Evolutionary conservation across 2,113 vertebrate genomes (phyloP).

Genomic region (Leptobrachium ailaonicum): DNA sequence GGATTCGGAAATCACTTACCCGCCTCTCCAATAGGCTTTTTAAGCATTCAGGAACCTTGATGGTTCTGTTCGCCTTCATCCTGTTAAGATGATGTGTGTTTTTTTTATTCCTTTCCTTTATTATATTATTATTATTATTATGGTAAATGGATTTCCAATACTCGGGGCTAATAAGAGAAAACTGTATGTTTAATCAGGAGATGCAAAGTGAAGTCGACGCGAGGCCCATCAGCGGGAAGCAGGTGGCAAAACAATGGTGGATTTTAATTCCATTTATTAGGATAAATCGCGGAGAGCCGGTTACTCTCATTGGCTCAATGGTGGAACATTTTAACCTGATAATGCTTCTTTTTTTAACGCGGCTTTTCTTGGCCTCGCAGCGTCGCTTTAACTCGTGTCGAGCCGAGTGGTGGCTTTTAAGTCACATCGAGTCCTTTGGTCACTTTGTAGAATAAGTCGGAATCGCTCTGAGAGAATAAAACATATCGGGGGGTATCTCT

Average conservation of each 20-base stretch:
- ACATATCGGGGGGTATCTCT: too few species aligned
- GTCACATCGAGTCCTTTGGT: too few species aligned
- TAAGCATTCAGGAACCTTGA: background rate
- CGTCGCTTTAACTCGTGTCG: constrained; percentile 59
- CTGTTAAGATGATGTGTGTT: constrained; percentile 19
- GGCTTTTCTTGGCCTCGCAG: constrained; percentile 62
- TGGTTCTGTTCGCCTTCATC: constrained; percentile 29
- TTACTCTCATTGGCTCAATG: constrained; percentile 75
- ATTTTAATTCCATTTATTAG: constrained; percentile 75
- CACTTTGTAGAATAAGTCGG: too few species aligned
- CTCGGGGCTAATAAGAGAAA: constrained; percentile 54
- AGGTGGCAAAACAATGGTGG: constrained; percentile 78
- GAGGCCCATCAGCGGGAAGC: constrained; percentile 76
- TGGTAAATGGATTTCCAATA: constrained; percentile 56
- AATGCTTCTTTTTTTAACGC: constrained; percentile 72
- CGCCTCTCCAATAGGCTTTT: constrained; percentile 11
- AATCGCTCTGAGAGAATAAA: too few species aligned
- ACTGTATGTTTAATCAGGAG: constrained; percentile 73
- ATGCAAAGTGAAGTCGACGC: constrained; percentile 79
- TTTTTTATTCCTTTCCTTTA: too few species aligned
- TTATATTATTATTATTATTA: constrained; percentile 4
- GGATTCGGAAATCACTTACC: background rate
- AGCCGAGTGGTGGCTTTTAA: background rate
- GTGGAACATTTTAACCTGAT: constrained; percentile 73
- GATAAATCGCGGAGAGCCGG: constrained; percentile 65